Evolutionary conservation across 2,797 vertebrate genomes (phyloP), one percentile per base, ranked within the genome.

Genomic region (Coreius guichenoti): DNA sequence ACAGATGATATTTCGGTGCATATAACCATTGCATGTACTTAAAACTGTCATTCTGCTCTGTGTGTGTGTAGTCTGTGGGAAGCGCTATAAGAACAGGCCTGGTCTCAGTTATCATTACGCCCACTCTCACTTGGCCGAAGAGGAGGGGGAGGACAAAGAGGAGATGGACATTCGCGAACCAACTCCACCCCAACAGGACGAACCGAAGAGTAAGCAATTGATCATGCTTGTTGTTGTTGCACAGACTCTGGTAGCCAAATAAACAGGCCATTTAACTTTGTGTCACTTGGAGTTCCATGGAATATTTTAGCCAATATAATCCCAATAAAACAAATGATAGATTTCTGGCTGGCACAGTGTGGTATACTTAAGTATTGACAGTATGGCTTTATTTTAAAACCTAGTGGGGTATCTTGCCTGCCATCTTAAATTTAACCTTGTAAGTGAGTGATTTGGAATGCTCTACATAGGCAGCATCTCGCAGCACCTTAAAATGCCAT

Each of bases 41-140:
- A 56, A 77, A 84, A 79, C 39, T n/a, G 14, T 61, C 23, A 7
- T 70, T 85, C 54, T 91, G 89, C 23, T 83, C 29, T 58, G 13
- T 88, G 49, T 91, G 75, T 92, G 91, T 89, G 26, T 93, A 98
- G 98, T 98, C 88, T 99, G 97, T 84, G 98, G 98, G 82, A 99
- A 99, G 86, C 97, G 98, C 49, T 99, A 99, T 94, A 99, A 98
- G 94, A 98, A 99, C 93, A 96, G 97, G 0, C 98, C 98, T 0
- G 98, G 97, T n/a, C 93, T 99, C 89, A 99, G 97, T 86, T 98
- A 99, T 92, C 98, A 99, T 93, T 98, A 99, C 58, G 95, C 97
- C 36, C 98, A 98, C 88, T 98, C 97, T 80, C 98, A 99, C 94
- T 93, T 99, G 95, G 98, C 97, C 0, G 97, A 99, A 86, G 98